Percentiles rank a stretch among this genome's conserved stretches.
Evolutionary conservation across 2,113 vertebrate species (phyloP).

Genomic region (Geococcyx californianus): DNA sequence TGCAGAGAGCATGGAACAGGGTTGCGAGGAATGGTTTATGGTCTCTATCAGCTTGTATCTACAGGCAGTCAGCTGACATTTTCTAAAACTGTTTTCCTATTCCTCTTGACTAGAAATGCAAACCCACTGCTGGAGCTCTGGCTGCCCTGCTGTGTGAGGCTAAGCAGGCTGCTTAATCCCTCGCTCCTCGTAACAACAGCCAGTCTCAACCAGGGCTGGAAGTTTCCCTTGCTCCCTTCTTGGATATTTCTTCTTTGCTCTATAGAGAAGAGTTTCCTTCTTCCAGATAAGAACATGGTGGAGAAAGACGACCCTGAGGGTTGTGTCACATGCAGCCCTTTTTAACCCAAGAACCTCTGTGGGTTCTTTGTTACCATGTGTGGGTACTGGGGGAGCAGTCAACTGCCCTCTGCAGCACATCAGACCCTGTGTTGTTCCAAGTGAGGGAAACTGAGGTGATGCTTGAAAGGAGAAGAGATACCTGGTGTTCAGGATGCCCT

Average conservation of each 20-base stretch:
- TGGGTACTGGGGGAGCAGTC: neutral
- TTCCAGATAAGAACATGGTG: neutral
- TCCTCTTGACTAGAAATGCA: conserved; percentile 14
- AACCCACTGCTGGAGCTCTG: neutral
- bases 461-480: neutral
- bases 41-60: neutral
- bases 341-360: neutral
- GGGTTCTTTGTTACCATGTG: neutral
- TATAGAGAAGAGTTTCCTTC: neutral
- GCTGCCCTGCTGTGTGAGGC: neutral
- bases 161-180: neutral
- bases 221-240: neutral
- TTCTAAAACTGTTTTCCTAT: conserved; percentile 32
- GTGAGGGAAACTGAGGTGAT: neutral
- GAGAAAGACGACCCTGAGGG: neutral
- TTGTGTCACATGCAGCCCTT: neutral
- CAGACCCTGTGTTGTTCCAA: neutral
- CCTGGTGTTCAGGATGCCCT: neutral
- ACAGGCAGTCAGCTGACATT: neutral
- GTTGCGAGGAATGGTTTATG: neutral
- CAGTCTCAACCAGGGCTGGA: neutral
- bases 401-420: neutral
- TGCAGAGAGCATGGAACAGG: neutral
- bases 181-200: neutral
- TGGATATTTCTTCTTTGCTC: neutral